Percentiles rank a stretch among this genome's conserved stretches.
Evolutionary conservation across 2,888 invertebrate species (phyloP).

Genomic region (Autographa gamma): DNA sequence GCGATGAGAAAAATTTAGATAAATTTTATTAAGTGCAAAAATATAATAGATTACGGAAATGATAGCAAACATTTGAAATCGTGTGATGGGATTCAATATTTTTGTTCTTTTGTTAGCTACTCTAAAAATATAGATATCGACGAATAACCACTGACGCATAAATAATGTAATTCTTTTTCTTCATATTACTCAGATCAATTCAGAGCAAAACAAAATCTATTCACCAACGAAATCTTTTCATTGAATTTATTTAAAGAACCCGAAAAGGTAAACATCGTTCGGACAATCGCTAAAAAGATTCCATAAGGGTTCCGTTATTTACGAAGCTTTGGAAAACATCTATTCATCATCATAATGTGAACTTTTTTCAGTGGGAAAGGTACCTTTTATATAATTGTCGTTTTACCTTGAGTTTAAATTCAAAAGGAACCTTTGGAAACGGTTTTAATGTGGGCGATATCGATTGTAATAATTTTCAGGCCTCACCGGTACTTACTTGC

Average conservation of each 20-base stretch:
- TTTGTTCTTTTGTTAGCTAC: too few species aligned
- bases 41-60: too few species aligned
- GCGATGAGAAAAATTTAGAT: neutral
- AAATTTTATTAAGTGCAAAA: neutral
- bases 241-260: neutral
- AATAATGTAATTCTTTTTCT: too few species aligned
- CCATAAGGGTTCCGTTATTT: neutral
- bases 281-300: neutral
- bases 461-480: conserved; percentile 2
- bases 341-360: neutral
- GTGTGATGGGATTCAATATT: too few species aligned
- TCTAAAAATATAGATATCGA: too few species aligned
- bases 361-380: neutral
- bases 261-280: neutral
- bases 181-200: too few species aligned
- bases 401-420: neutral
- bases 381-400: neutral
- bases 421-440: neutral
- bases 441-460: neutral
- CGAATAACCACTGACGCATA: too few species aligned
- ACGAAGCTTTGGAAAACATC: neutral
- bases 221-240: neutral
- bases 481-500: neutral
- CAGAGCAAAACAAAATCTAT: neutral
- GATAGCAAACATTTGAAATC: too few species aligned